Percentiles rank a stretch among this genome's conserved stretches.
Evolutionary conservation across 2,888 invertebrate species (phyloP).

Genomic region (Philaethria dido): DNA sequence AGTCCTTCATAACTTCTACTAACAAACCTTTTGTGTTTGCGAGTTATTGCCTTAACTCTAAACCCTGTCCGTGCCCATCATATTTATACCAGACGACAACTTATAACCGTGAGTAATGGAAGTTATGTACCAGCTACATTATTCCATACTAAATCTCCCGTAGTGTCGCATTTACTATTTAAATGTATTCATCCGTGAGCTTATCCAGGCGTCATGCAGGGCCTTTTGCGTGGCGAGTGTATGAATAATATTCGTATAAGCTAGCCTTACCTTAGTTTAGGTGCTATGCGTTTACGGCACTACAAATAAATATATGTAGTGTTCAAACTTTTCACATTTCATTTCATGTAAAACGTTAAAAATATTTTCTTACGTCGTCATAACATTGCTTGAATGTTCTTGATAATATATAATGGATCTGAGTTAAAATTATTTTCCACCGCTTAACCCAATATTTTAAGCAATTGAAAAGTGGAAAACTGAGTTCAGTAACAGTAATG

Average conservation of each 20-base stretch:
- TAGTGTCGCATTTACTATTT: conserved; percentile 81
- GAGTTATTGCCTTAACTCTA: conserved; percentile 70
- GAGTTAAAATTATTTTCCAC: too few species aligned
- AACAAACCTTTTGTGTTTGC: conserved; percentile 79
- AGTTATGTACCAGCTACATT: conserved; percentile 76
- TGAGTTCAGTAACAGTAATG: too few species aligned
- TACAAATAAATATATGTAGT: not conserved
- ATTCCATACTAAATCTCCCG: conserved; percentile 76
- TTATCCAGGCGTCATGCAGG: conserved; percentile 79
- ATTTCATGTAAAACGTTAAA: not conserved
- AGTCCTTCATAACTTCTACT: conserved; percentile 77
- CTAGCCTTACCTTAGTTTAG: conserved; percentile 42
- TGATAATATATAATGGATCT: not conserved
- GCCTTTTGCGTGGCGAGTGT: conserved; percentile 71
- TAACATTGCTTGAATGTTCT: not conserved
- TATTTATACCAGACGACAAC: conserved; percentile 77
- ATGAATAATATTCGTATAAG: conserved; percentile 78
- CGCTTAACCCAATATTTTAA: too few species aligned
- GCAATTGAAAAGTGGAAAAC: too few species aligned
- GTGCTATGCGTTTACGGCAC: conserved; percentile 6
- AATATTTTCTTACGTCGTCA: too few species aligned
- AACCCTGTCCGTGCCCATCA: conserved; percentile 71
- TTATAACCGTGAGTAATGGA: conserved; percentile 78
- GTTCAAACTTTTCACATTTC: not conserved
- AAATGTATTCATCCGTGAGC: conserved; percentile 82